These are phyloP conservation scores for Epistrophella euchroma DNA, from an alignment of 2,888 invertebrate genomes.

Conservation along the genomic window DNA sequence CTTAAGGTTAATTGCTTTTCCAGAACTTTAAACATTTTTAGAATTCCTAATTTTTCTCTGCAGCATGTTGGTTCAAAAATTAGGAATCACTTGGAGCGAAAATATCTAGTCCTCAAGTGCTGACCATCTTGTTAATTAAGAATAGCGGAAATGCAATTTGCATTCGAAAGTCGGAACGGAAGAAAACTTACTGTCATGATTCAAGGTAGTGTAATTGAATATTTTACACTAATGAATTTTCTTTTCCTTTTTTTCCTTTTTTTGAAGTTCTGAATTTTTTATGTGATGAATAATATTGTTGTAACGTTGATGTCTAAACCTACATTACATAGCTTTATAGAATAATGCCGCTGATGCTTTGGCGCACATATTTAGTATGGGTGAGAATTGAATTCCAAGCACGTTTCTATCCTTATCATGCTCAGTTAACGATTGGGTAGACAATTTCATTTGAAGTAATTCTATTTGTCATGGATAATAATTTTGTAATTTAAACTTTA, in stretches of 20 bases:
- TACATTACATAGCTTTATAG: not conserved
- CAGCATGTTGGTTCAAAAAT: not conserved
- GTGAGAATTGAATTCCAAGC: slow-evolving; percentile 61
- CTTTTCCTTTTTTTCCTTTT: slow-evolving; percentile 16
- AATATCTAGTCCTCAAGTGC: not conserved
- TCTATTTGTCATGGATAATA: slow-evolving; percentile 67
- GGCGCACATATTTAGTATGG: not conserved
- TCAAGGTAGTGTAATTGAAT: slow-evolving; percentile 74
- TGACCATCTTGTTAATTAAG: slow-evolving; percentile 65
- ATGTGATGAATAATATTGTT: slow-evolving; percentile 3
- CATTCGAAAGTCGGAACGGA: slow-evolving; percentile 47
- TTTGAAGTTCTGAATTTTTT: slow-evolving; percentile 5
- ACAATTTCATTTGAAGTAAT: slow-evolving; percentile 52
- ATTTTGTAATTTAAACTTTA: slow-evolving; percentile 42
- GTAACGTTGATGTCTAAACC: not conserved
- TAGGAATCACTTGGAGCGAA: not conserved
- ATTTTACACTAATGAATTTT: slow-evolving; percentile 64
- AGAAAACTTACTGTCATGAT: slow-evolving; percentile 59
- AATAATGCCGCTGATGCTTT: not conserved
- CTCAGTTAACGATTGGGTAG: slow-evolving; percentile 67
- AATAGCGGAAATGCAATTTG: slow-evolving; percentile 71
- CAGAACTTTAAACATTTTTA: slow-evolving; percentile 29
- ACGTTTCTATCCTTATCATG: slow-evolving; percentile 68
- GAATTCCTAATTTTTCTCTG: slow-evolving; percentile 34
- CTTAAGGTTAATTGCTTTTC: slow-evolving; percentile 64